Conservation (phyloP, 1,140 invertebrate genomes). For the Atta texana region DNA sequence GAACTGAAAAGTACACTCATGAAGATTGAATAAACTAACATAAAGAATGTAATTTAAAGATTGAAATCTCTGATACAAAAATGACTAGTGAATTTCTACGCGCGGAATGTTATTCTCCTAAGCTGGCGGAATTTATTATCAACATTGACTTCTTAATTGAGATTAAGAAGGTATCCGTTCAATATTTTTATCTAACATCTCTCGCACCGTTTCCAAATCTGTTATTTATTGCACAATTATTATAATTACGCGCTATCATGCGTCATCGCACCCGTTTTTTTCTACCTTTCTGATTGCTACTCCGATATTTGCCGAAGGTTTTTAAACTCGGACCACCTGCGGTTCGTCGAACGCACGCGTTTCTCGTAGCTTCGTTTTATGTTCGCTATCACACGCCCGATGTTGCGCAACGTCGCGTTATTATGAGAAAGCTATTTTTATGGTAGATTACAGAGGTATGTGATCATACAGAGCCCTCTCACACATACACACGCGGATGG, state of each 20-base stretch:
- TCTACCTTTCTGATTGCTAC: neutral
- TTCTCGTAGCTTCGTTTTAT: constrained; percentile 49
- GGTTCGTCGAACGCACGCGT: constrained; percentile 4
- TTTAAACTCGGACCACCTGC: constrained; percentile 2
- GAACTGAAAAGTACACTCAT: neutral
- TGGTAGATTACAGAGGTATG: constrained; percentile 54
- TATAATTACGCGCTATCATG: constrained; percentile 25
- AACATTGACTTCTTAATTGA: constrained; percentile 18
- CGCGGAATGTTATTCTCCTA: neutral
- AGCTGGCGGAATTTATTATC: constrained; percentile 10
- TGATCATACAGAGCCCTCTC: constrained; percentile 20
- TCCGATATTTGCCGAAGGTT: neutral
- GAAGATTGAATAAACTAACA: neutral
- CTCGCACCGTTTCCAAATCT: constrained; percentile 14
- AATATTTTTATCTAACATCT: neutral
- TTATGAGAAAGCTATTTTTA: constrained; percentile 61
- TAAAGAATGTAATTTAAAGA: constrained; percentile 20
- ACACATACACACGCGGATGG: neutral
- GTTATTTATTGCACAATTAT: constrained; percentile 34
- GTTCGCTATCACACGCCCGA: constrained; percentile 23
- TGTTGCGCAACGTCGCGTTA: constrained; percentile 48
- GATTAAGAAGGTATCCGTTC: neutral
- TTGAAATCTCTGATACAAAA: neutral
- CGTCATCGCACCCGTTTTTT: neutral
- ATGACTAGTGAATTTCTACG: neutral